Evolutionary conservation across 2,888 invertebrate species (phyloP).

Genomic region (Drymonia ruficornis): DNA sequence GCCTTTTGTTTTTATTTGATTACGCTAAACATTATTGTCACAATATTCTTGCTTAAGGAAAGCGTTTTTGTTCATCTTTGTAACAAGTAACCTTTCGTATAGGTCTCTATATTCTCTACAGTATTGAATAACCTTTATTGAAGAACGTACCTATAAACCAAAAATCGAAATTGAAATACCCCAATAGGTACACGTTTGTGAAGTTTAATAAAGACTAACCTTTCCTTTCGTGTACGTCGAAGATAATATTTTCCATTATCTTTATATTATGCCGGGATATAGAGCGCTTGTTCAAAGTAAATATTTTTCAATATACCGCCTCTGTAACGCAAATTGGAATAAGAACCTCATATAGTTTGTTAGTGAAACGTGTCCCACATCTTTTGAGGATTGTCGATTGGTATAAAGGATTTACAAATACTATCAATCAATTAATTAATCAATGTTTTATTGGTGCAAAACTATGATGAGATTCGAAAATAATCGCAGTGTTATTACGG

Average conservation of each 20-base stretch:
- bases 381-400: no score
- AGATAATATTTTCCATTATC: conserved; percentile 34
- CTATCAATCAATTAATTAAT: no score
- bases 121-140: neutral
- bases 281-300: conserved; percentile 27
- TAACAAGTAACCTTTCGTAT: neutral
- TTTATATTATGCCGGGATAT: conserved; percentile 24
- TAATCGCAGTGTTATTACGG: no score
- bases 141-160: neutral
- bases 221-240: conserved; percentile 11
- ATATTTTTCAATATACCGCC: conserved; percentile 34
- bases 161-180: conserved; percentile 9
- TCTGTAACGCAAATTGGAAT: conserved; percentile 24
- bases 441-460: no score
- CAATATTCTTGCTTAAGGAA: neutral
- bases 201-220: conserved; percentile 24
- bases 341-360: conserved; percentile 10
- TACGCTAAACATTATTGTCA: conserved; percentile 5
- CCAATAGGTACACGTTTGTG: conserved; percentile 9
- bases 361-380: no score
- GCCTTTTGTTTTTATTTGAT: no score
- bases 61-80: neutral
- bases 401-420: no score
- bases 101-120: neutral
- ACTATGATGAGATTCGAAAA: no score